A percentile compares a stretch with the other conserved stretches of the same genome.
Evolutionary conservation across 2,113 vertebrate genomes (phyloP).

Genomic region (Trichomycterus rosablanca): DNA sequence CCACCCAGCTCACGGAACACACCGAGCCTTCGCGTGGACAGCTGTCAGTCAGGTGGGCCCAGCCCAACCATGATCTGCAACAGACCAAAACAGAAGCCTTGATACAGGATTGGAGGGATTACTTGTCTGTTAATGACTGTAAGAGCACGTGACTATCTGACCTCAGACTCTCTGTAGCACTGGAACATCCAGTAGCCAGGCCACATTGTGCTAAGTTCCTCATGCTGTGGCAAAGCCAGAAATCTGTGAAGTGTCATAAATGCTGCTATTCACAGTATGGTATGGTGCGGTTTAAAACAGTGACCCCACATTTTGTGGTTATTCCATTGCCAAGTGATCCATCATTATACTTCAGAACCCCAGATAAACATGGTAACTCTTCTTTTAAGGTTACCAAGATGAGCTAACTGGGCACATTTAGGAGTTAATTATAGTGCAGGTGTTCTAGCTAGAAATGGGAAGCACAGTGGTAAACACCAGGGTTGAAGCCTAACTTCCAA

Average conservation of each 20-base stretch:
- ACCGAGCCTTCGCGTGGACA: conserved; percentile 52
- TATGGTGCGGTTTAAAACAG: not conserved
- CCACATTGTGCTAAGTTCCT: conserved; percentile 24
- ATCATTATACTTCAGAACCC: too few relatives aligned
- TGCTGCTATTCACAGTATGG: conserved; percentile 21
- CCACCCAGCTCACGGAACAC: conserved; percentile 34
- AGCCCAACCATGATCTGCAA: conserved; percentile 25
- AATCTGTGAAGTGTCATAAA: conserved; percentile 19
- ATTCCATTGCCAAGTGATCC: too few relatives aligned
- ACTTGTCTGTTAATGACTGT: conserved; percentile 30
- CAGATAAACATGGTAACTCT: too few relatives aligned
- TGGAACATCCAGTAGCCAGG: conserved; percentile 10
- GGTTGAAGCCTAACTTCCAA: too few relatives aligned
- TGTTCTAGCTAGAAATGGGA: too few relatives aligned
- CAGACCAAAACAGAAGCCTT: conserved; percentile 19
- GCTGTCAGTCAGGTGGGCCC: conserved; percentile 49
- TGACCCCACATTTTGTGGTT: too few relatives aligned
- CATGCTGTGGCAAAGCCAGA: conserved; percentile 19
- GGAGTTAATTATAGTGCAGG: too few relatives aligned
- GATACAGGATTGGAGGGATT: conserved; percentile 22
- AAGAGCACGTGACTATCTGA: conserved; percentile 36
- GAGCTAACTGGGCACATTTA: too few relatives aligned
- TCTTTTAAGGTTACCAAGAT: too few relatives aligned
- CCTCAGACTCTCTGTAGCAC: conserved; percentile 39
- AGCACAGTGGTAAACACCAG: too few relatives aligned